These are phyloP conservation scores for Archivesica marissinica DNA, from an alignment of 1,140 invertebrate genomes.

Conservation along the genomic window DNA sequence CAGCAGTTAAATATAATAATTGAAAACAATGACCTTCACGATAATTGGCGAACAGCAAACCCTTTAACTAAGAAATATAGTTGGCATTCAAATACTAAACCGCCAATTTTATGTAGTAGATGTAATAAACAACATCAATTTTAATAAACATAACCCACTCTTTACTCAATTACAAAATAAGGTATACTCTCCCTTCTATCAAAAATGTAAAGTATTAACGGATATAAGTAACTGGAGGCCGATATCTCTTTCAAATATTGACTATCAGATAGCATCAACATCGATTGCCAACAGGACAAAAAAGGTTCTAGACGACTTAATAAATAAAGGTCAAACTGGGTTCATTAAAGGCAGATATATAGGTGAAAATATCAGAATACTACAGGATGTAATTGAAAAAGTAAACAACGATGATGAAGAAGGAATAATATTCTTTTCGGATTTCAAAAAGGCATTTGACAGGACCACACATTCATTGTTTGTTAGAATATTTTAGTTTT, in stretches of 20 bases:
- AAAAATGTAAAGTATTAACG: no score
- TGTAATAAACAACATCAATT: no score
- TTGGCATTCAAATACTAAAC: no score
- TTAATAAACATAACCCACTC: no score
- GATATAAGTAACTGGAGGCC: conserved; percentile 38
- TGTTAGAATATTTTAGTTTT: no score
- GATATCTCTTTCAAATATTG: conserved; percentile 18
- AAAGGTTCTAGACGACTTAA: background rate
- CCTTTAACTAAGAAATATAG: no score
- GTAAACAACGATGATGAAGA: background rate
- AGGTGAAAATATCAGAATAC: conserved; percentile 42
- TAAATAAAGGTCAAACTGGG: conserved; percentile 12
- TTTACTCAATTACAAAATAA: no score
- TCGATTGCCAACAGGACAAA: conserved; percentile 19
- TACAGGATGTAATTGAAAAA: conserved; percentile 35
- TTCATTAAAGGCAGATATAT: conserved; percentile 38
- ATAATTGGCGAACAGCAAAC: no score
- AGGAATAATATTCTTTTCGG: background rate
- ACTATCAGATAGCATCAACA: conserved; percentile 28
- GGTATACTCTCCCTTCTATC: no score
- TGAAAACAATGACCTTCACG: no score
- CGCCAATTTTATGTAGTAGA: no score
- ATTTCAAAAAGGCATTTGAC: conserved; percentile 28
- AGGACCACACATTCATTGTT: background rate
- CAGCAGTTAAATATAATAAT: no score